A percentile compares a stretch with the other conserved stretches of the same genome.
These are phyloP conservation scores for Grammomys surdaster DNA, from an alignment of 2,113 vertebrate species.

Conservation along the genomic window DNA sequence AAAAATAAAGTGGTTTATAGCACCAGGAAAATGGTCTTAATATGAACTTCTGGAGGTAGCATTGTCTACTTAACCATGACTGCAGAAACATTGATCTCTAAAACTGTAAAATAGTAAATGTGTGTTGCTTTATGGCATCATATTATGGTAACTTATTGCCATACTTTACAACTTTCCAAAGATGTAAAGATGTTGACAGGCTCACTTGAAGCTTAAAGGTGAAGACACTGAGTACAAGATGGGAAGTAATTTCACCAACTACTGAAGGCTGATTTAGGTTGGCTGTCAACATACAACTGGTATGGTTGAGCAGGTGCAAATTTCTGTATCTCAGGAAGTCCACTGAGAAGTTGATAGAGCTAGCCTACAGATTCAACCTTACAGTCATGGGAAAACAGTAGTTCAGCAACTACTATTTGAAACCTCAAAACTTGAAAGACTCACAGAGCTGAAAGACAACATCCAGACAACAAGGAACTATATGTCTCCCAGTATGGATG, in stretches of 20 bases:
- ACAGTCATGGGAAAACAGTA: background rate
- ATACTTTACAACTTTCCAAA: background rate
- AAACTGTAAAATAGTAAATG: background rate
- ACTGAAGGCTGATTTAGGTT: background rate
- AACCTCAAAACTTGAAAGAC: background rate
- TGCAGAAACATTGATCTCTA: background rate
- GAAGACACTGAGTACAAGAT: background rate
- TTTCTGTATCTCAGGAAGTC: background rate
- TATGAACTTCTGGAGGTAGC: background rate
- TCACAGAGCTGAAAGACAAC: background rate
- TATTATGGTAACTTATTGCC: background rate
- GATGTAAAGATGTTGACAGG: background rate
- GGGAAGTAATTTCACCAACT: background rate
- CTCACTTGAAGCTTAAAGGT: background rate
- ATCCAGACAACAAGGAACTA: background rate
- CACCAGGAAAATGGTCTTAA: background rate
- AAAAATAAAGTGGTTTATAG: background rate
- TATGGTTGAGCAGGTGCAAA: background rate
- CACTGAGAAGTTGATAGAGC: background rate
- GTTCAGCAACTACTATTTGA: background rate
- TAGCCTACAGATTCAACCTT: too few species aligned
- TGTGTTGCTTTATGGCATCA: background rate
- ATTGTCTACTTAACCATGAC: too few species aligned
- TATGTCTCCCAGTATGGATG: background rate
- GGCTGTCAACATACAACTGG: background rate